Percentiles rank a stretch among this genome's conserved stretches.
Evolutionary conservation across 2,113 vertebrate genomes (phyloP).

Genomic region (Petrocephalus microphthalmus): DNA sequence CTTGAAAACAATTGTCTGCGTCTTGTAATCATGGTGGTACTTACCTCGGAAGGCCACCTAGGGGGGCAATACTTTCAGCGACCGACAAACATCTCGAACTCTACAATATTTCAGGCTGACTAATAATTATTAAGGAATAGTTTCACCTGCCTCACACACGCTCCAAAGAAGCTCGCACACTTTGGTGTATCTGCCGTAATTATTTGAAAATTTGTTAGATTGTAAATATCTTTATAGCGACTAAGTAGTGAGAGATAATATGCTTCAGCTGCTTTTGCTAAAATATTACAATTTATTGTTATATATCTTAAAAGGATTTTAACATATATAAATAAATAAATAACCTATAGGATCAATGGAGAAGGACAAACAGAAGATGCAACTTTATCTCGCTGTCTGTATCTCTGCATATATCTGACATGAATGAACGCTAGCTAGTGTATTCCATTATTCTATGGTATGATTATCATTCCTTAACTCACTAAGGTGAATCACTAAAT

Average conservation of each 20-base stretch:
- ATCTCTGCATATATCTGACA: not conserved
- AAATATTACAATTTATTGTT: not conserved
- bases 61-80: not conserved
- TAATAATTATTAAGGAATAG: not conserved
- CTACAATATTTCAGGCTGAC: not conserved
- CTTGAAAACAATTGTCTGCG: not conserved
- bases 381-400: not conserved
- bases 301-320: not conserved
- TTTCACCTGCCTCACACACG: not conserved
- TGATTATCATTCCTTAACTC: not conserved
- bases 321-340: not conserved
- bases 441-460: not conserved
- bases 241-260: not conserved
- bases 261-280: not conserved
- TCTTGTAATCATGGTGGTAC: not conserved
- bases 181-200: not conserved
- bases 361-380: not conserved
- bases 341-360: not conserved
- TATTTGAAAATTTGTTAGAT: not conserved
- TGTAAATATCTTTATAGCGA: not conserved
- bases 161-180: not conserved
- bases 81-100: not conserved
- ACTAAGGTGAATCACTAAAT: not conserved
- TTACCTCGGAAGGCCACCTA: not conserved
- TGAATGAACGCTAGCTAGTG: not conserved